phyloP scores from a whole-genome alignment of 2,888 invertebrate species.

The Psococerastis gibbosa region DNA sequence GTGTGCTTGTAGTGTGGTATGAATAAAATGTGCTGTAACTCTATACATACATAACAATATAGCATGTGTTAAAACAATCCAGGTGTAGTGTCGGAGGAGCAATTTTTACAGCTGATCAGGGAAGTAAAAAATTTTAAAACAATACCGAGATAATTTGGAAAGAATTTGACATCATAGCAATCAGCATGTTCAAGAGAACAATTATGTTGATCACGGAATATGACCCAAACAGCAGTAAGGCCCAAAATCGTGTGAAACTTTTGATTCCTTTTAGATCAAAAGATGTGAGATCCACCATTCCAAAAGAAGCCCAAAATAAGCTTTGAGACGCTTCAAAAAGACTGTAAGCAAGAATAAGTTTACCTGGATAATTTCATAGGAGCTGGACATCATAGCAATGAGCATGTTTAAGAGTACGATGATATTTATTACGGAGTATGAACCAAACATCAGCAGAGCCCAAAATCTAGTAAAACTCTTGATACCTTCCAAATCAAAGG shows the following conservation, averaged over 20 bases:
- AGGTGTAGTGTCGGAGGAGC: too few relatives aligned
- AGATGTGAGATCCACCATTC: slow-evolving; percentile 81
- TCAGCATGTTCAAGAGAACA: slow-evolving; percentile 90
- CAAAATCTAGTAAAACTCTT: slow-evolving; percentile 92
- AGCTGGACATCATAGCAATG: slow-evolving; percentile 99
- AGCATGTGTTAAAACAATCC: too few relatives aligned
- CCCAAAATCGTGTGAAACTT: slow-evolving; percentile 91
- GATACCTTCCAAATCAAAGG: slow-evolving; percentile 62
- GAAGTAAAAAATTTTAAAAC: too few relatives aligned
- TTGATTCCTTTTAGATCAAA: slow-evolving; percentile 91
- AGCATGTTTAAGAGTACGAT: slow-evolving; percentile 94
- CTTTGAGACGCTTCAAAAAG: slow-evolving; percentile 95
- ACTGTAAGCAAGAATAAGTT: slow-evolving; percentile 34
- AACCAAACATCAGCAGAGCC: slow-evolving; percentile 94
- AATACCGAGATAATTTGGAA: slow-evolving; percentile 93
- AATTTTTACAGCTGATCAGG: too few relatives aligned
- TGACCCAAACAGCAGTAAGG: slow-evolving; percentile 90
- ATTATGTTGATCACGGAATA: slow-evolving; percentile 96
- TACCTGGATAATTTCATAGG: slow-evolving; percentile 92
- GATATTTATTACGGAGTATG: slow-evolving; percentile 91
- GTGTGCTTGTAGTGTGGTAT: too few relatives aligned
- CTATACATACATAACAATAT: too few relatives aligned
- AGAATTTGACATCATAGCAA: slow-evolving; percentile 99
- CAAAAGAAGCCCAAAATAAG: slow-evolving; percentile 95
- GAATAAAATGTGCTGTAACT: too few relatives aligned